Evolutionary conservation across 2,888 invertebrate genomes (phyloP), one percentile per base, ranked within the genome.

Genomic region (Meloe dianella): DNA sequence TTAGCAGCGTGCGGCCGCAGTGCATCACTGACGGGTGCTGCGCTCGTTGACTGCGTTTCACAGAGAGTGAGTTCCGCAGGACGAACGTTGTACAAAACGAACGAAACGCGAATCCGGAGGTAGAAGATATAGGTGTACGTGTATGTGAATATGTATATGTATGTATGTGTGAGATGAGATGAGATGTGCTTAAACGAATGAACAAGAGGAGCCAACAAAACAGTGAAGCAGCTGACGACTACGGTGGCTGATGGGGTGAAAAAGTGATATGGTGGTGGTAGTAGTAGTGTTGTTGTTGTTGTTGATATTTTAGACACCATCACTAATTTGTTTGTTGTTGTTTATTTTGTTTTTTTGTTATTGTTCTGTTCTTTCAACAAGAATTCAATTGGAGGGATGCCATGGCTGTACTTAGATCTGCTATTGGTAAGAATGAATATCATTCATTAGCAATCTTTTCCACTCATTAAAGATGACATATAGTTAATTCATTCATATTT

Each of bases 371-470:
- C 5, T 54, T 1, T 22, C 8, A 24, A 54, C 24, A 24, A 24
- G 54, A 54, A 54, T 1, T 24, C 14, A 54, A 14, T 24, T 24
- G 24, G 7, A 54, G 54, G 54, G 54, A 54, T 78, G 78, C 83
- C 82, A 83, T 83, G 83, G 83, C 82, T 82, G 81, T 82, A 79
- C 81, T 83, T 80, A 79, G 82, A 82, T 82, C 82, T 81, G 77
- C 79, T 78, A 71, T 77, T 81, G 82, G 82, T 82, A 80, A 82
- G 82, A 72, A 47, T 20, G 47, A 47, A 20, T 12, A 47, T 41
- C 17, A 17, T 41, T 41, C n/a, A 41, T 41, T 8, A 24, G 47
- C 41, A 22, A 22, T 60, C 7, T 24, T 54, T 14, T 35, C 35
- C 12, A 5, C 3, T 35, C 35, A 35, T 35, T 12, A 35, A 35